Evolutionary conservation across 1,140 invertebrate genomes (phyloP).

Genomic region (Scylla paramamosain): DNA sequence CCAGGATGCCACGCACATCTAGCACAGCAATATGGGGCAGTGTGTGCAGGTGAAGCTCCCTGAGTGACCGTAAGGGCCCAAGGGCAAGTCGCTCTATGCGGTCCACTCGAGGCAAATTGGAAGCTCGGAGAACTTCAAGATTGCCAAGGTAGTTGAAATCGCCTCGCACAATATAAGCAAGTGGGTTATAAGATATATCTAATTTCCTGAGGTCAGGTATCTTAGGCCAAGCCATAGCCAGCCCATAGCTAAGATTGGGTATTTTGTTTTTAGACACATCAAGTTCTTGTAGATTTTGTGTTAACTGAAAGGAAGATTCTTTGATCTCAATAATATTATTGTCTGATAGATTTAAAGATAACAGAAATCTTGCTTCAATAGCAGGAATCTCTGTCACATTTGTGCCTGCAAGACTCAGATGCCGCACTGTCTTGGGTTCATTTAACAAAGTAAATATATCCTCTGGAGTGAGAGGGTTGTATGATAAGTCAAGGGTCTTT

Average conservation of each 20-base stretch:
- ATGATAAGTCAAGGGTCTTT: conserved; percentile 91
- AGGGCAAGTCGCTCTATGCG: conserved; percentile 93
- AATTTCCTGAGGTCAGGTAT: conserved; percentile 86
- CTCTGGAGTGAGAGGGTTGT: conserved; percentile 89
- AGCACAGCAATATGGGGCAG: conserved; percentile 90
- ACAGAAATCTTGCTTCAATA: conserved; percentile 93
- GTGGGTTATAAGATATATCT: conserved; percentile 90
- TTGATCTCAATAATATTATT: conserved; percentile 87
- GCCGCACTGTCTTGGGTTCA: conserved; percentile 92
- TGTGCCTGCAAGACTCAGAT: conserved; percentile 89
- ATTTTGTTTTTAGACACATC: conserved; percentile 90
- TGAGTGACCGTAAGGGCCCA: conserved; percentile 86
- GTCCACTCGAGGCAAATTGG: conserved; percentile 85
- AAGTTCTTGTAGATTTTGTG: conserved; percentile 88
- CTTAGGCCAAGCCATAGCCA: conserved; percentile 84
- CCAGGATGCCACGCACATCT: conserved; percentile 89
- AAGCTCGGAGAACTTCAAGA: conserved; percentile 85
- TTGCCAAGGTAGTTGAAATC: conserved; percentile 87
- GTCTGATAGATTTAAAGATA: conserved; percentile 88
- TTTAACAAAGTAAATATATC: conserved; percentile 88
- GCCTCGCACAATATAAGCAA: conserved; percentile 86
- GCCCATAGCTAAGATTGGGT: conserved; percentile 81
- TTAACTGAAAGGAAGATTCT: conserved; percentile 86
- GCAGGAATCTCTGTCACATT: conserved; percentile 85
- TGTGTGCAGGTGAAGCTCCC: conserved; percentile 86